Conservation (phyloP, 2,797 vertebrate species). For the Sphenopsis melanotis region DNA sequence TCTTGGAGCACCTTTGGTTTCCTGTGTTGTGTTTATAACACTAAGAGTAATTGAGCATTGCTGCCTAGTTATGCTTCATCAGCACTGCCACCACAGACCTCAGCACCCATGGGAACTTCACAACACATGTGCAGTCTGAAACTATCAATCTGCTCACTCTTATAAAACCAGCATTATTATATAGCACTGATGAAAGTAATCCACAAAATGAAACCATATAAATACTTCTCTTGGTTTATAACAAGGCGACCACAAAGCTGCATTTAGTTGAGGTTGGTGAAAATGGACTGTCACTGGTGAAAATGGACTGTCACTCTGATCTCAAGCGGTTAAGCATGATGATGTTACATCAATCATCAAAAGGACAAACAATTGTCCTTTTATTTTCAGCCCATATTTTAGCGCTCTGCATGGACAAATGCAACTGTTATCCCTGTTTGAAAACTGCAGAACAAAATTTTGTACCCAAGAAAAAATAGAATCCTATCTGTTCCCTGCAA, state of each 20-base stretch:
- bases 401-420: neutral
- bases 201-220: neutral
- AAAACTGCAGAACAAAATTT: neutral
- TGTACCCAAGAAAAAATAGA: neutral
- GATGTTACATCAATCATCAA: neutral
- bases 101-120: neutral
- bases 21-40: neutral
- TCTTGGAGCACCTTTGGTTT: neutral
- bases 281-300: neutral
- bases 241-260: neutral
- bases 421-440: neutral
- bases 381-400: neutral
- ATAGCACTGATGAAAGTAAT: neutral
- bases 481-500: neutral
- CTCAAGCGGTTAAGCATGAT: rapidly evolving
- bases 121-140: neutral
- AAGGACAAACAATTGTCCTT: neutral
- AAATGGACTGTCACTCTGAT: neutral
- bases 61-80: neutral
- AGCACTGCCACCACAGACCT: neutral
- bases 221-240: neutral
- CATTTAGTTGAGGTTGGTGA: neutral
- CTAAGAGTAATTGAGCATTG: neutral
- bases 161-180: neutral
- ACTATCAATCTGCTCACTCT: neutral